phyloP scores from a whole-genome alignment of 30 jellyfish, hydroid and myxozoan species.

The Clytia hemisphaerica region DNA sequence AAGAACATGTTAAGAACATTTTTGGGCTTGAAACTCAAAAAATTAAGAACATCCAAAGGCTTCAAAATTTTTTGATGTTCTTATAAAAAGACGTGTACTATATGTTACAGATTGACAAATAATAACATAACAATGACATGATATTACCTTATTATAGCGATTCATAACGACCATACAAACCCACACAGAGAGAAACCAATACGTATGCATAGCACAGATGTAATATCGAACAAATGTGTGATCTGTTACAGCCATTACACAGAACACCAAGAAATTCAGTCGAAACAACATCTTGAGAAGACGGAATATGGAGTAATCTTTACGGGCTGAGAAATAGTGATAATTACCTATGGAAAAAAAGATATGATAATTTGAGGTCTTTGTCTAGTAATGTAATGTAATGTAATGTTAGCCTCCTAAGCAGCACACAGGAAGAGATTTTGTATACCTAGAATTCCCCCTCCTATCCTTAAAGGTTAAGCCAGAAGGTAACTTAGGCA shows the following conservation, averaged over 20 bases:
- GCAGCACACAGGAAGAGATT: no score
- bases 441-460: no score
- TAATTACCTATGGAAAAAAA: slow-evolving; percentile 54
- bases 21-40: no score
- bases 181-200: slow-evolving; percentile 95
- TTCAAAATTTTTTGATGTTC: no score
- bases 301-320: slow-evolving; percentile 85
- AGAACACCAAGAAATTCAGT: slow-evolving; percentile 69
- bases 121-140: not conserved
- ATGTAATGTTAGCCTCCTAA: no score
- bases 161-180: slow-evolving; percentile 66
- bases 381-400: no score
- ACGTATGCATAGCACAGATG: slow-evolving; percentile 97
- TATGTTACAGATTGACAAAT: no score
- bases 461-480: no score
- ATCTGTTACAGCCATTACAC: slow-evolving; percentile 89
- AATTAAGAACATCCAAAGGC: no score
- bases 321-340: slow-evolving; percentile 58
- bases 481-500: no score
- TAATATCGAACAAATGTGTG: slow-evolving; percentile 88
- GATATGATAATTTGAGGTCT: not conserved
- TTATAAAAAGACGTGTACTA: no score
- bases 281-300: slow-evolving; percentile 91
- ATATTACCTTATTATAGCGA: slow-evolving; percentile 48
- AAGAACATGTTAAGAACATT: no score